Evolutionary conservation across 2,113 vertebrate genomes (phyloP).

Genomic region (Arizona elegans): DNA sequence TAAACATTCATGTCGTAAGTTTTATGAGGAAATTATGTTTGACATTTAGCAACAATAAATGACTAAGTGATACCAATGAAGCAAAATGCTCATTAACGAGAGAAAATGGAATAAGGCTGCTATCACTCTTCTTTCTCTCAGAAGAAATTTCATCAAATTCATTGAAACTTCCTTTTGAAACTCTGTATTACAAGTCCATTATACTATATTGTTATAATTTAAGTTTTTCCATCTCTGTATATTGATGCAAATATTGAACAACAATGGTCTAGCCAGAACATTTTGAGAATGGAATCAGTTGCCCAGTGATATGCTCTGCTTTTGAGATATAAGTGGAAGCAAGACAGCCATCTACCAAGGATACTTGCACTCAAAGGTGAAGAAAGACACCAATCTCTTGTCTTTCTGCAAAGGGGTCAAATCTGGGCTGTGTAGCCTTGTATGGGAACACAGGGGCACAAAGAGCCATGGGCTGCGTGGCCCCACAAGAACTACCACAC

Average conservation of each 20-base stretch:
- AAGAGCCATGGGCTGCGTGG: no score
- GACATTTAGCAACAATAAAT: not conserved
- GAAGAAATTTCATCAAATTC: not conserved
- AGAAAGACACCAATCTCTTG: not conserved
- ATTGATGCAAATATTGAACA: not conserved
- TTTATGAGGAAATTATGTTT: not conserved
- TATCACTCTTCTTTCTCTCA: not conserved
- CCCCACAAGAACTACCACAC: no score
- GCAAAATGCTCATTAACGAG: not conserved
- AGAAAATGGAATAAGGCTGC: not conserved
- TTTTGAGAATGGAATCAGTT: not conserved
- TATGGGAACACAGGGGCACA: no score
- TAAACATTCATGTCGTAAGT: not conserved
- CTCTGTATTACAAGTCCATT: not conserved
- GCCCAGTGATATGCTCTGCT: not conserved
- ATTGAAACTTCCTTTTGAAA: not conserved
- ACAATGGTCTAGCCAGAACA: not conserved
- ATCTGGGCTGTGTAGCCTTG: no score
- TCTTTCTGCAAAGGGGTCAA: no score
- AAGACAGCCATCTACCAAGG: not conserved
- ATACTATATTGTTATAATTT: not conserved
- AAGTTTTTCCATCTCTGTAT: not conserved
- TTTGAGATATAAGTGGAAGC: not conserved
- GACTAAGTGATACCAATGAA: not conserved
- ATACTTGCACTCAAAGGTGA: not conserved